Base-by-base conservation (phyloP, 2,113 vertebrate genomes). In the Mustelus asterias region DNA sequence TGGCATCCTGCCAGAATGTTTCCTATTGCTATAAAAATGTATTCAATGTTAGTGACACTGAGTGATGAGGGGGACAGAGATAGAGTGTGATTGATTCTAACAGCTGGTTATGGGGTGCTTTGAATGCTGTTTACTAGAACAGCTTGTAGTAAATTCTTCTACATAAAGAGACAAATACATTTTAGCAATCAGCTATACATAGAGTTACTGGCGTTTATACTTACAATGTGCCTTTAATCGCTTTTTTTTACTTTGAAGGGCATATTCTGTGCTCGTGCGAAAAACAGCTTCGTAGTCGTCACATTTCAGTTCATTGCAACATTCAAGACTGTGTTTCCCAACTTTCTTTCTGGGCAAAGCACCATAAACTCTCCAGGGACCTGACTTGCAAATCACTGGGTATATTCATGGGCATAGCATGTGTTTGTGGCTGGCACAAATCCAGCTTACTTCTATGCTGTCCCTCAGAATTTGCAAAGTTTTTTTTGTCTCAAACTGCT, bases 201-300 rank as follows among this genome's bases (percentile, higher is more conserved):
- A 98, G 98, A 98, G 96, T 96, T 97, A 98, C 97, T 97, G 98
- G 98, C 97, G 97, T 97, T 97, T 97, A 94, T 96, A 97, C 94
- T 48, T 72, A 72, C 16, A 44, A 72, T 44, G 54, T 29, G 69
- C 13, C 69, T 95, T 95, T 48, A 72, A 95, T 72, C 24, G 24
- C 37, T 54, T 72, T 24, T 95, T 95, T 72, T 54, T 67, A 72
- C 5, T 48, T 70, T 70, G 94, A 54, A 95, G 41, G 26, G 29
- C 94, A 95, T 29, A 54, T 95, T 95, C 16, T 10, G 0, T 72
- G 44, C 37, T 94, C 92, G 44, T 94, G 65, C 65, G 70, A 69
- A 69, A 94, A 69, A 94, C n/a, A 37, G 65, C 44, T 95, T 69
- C 69, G 33, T 95, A 16, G 3, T 95, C 7, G 94, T 76, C 69